Percentiles rank a stretch among this genome's conserved stretches.
Evolutionary conservation across 2,113 vertebrate species (phyloP).

Genomic region (Ophthalmolycus amberensis): DNA sequence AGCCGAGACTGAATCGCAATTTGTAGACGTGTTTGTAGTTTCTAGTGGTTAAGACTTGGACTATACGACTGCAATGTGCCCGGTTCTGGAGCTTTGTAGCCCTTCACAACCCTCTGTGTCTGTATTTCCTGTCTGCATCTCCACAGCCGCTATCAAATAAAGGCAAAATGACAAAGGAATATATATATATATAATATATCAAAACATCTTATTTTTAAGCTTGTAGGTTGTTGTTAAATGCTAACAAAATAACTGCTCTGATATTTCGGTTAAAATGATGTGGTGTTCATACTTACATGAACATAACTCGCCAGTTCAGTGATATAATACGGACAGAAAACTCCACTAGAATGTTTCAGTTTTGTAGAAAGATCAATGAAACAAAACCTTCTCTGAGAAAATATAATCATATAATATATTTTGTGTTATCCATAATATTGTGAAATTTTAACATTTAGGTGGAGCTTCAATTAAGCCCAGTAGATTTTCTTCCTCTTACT

Average conservation of each 20-base stretch:
- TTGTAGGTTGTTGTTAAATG: no score
- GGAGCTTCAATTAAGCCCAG: no score
- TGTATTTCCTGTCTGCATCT: background rate
- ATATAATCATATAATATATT: no score
- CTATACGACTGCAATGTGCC: no score
- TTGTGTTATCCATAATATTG: no score
- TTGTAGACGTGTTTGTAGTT: background rate
- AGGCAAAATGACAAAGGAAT: background rate
- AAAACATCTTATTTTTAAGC: background rate
- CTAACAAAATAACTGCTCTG: no score
- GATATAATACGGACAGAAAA: background rate
- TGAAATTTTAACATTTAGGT: no score
- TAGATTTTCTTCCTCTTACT: no score
- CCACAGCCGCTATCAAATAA: background rate
- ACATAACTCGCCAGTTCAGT: background rate
- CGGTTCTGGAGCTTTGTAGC: background rate
- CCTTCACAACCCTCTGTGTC: background rate
- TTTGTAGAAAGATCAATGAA: background rate
- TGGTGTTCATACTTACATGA: no score
- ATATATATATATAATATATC: background rate
- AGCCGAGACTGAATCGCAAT: background rate
- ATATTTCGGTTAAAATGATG: background rate
- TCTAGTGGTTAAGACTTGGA: background rate
- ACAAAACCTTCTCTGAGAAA: background rate
- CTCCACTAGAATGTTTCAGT: no score